These are phyloP conservation scores for Colinus virginianus DNA, from an alignment of 2,113 vertebrate species.

Conservation along the genomic window DNA sequence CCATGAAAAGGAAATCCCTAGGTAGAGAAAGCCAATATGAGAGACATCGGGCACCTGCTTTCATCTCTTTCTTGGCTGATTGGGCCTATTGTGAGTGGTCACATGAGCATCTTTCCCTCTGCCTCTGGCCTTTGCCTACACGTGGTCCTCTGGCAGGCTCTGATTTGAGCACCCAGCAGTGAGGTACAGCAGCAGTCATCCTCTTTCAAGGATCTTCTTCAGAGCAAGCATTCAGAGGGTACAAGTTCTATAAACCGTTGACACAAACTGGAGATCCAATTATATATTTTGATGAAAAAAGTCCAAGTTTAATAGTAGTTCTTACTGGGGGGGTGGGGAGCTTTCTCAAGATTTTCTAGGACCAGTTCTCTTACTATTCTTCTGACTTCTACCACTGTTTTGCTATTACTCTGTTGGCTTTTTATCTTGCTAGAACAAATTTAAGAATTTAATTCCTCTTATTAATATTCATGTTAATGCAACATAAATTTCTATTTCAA, in stretches of 20 bases:
- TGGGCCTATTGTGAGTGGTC: background rate
- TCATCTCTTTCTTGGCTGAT: background rate
- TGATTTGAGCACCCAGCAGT: fast-evolving
- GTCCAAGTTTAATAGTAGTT: background rate
- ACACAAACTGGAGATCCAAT: background rate
- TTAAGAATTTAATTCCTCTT: conserved; percentile 33
- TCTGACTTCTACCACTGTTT: background rate
- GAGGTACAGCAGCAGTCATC: background rate
- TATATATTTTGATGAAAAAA: background rate
- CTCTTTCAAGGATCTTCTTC: background rate
- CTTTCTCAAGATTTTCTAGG: background rate
- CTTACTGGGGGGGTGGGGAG: background rate
- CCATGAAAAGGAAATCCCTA: conserved; percentile 2
- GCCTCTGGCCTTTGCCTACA: background rate
- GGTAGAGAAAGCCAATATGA: background rate
- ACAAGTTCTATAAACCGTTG: fast-evolving
- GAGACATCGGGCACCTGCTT: background rate
- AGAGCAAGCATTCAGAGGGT: background rate
- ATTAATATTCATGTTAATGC: conserved; percentile 58
- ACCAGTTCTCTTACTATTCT: background rate
- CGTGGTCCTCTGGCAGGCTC: background rate
- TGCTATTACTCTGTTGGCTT: background rate
- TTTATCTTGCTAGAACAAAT: conserved; percentile 42
- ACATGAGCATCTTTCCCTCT: background rate
- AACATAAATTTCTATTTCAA: conserved; percentile 30